Conservation (phyloP, 1,140 invertebrate genomes). For the Drosophila malerkotliana region DNA sequence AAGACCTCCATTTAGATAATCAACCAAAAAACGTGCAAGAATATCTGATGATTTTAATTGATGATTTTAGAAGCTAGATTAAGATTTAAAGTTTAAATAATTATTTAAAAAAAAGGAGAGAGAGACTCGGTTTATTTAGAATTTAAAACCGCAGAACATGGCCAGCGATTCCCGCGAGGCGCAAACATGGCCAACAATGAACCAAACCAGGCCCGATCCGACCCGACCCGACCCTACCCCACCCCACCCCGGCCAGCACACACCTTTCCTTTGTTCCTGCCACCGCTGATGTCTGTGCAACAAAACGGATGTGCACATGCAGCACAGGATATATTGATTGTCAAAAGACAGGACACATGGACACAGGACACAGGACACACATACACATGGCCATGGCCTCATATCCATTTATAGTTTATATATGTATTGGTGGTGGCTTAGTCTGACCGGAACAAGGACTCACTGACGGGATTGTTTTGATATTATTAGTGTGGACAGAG, state of each 20-base stretch:
- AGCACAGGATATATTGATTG: conserved; percentile 77
- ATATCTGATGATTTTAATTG: no score
- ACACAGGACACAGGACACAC: not conserved
- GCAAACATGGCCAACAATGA: conserved; percentile 49
- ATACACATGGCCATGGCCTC: not conserved
- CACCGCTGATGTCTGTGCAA: conserved; percentile 22
- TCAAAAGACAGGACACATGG: conserved; percentile 29
- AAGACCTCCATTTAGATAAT: not conserved
- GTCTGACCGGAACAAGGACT: conserved; percentile 3
- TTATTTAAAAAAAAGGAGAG: no score
- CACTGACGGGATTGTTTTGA: conserved; percentile 26
- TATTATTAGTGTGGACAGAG: conserved; percentile 37
- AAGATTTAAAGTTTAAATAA: no score
- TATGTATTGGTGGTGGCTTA: not conserved
- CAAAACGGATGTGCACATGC: conserved; percentile 73
- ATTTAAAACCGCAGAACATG: conserved; percentile 49
- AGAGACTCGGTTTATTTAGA: conserved; percentile 20
- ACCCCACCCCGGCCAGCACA: conserved; percentile 30
- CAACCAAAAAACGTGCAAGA: not conserved
- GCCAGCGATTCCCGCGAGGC: conserved; percentile 29
- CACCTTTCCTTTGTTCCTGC: conserved; percentile 58
- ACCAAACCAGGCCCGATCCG: conserved; percentile 1
- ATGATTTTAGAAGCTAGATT: no score
- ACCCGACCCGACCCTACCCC: no score
- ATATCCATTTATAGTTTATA: not conserved